phyloP scores from a whole-genome alignment of 2,113 vertebrate species.

The Leuciscus idus region DNA sequence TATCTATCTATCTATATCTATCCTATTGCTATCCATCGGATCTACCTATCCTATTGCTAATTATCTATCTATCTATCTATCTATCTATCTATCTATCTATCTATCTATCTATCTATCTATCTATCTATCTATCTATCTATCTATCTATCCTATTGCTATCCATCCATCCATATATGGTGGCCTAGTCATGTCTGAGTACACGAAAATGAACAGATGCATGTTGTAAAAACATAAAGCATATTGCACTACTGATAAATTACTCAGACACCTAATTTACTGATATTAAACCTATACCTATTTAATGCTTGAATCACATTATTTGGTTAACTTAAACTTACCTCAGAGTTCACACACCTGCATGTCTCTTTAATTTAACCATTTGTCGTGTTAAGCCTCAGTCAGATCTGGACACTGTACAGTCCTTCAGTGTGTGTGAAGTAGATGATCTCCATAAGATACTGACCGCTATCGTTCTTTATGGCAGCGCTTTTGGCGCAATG shows the following conservation, averaged over 20 bases:
- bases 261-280: not conserved
- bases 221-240: not conserved
- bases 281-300: not conserved
- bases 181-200: not conserved
- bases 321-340: not conserved
- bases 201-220: not conserved
- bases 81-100: not conserved
- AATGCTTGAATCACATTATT: not conserved
- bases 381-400: not conserved
- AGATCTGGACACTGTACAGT: not conserved
- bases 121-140: too few species aligned
- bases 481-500: not conserved
- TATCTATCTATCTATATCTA: too few species aligned
- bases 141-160: too few species aligned
- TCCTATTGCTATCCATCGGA: too few species aligned
- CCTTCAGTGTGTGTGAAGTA: not conserved
- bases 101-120: not conserved
- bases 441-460: not conserved
- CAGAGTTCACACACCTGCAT: not conserved
- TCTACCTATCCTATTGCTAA: too few species aligned
- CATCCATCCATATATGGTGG: not conserved
- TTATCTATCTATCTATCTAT: too few species aligned
- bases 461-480: not conserved
- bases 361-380: constrained; percentile 40
- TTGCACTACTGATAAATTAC: not conserved